These are phyloP conservation scores for Archivesica marissinica DNA, from an alignment of 1,140 invertebrate genomes.

Conservation along the genomic window DNA sequence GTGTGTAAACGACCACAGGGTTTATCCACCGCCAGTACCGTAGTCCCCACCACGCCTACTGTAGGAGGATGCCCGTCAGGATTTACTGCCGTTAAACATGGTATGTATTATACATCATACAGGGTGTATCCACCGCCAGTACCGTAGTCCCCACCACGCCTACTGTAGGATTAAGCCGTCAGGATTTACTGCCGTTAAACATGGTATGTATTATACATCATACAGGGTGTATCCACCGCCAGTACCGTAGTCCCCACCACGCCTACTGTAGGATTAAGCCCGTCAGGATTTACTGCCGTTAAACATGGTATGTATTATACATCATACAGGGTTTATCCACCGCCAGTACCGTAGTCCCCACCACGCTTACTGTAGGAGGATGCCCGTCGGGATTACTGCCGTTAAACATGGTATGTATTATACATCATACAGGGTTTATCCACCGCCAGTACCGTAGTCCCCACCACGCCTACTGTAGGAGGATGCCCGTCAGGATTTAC, in stretches of 20 bases:
- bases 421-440: conserved; percentile 33
- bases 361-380: too few relatives aligned
- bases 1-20: conserved; percentile 66
- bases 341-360: too few relatives aligned
- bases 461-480: conserved; percentile 55
- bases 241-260: conserved; percentile 47
- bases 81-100: conserved; percentile 32
- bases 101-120: too few relatives aligned
- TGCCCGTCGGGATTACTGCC: too few relatives aligned
- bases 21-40: neutral
- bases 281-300: conserved; percentile 48
- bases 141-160: too few relatives aligned
- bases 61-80: conserved; percentile 67
- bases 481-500: conserved; percentile 65
- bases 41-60: conserved; percentile 41
- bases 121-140: too few relatives aligned
- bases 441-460: conserved; percentile 5
- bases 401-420: too few relatives aligned
- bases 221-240: conserved; percentile 20
- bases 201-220: too few relatives aligned
- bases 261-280: conserved; percentile 62
- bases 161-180: too few relatives aligned
- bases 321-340: too few relatives aligned
- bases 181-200: too few relatives aligned
- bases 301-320: conserved; percentile 1